These are phyloP conservation scores for Malthinus seriepunctatus DNA, from an alignment of 2,888 invertebrate genomes.

Conservation along the genomic window DNA sequence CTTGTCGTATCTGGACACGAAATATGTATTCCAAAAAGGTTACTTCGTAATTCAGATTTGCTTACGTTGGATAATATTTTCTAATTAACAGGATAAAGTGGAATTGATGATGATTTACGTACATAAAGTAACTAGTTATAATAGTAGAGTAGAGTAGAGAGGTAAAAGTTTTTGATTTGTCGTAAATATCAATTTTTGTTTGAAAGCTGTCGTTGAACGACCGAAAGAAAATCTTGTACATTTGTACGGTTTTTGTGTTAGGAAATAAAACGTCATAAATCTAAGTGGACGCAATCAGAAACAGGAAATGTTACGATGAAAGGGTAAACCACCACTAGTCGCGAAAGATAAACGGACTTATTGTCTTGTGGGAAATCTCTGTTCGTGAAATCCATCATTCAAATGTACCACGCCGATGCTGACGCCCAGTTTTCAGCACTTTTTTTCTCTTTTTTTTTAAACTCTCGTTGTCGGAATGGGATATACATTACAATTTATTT, in stretches of 20 bases:
- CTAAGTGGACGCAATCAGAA: conserved; percentile 41
- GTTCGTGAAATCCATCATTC: conserved; percentile 22
- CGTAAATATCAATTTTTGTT: no score
- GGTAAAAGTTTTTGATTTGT: no score
- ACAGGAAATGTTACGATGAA: conserved; percentile 37
- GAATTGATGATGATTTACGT: no score
- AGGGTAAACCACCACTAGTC: conserved; percentile 32
- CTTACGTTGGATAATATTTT: no score
- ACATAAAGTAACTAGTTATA: no score
- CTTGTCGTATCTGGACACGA: no score
- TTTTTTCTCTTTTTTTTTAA: background rate
- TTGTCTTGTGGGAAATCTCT: conserved; percentile 41
- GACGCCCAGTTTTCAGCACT: conserved; percentile 2
- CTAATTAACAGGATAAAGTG: no score
- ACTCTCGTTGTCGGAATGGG: background rate
- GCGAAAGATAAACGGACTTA: conserved; percentile 33
- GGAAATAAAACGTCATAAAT: conserved; percentile 36
- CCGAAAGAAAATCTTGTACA: background rate
- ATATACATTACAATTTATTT: conserved; percentile 11
- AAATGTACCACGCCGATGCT: conserved; percentile 10
- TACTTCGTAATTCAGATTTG: no score
- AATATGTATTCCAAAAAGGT: no score
- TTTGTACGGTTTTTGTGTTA: background rate
- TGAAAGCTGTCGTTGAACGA: background rate
- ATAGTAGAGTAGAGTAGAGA: no score